These are phyloP conservation scores for Crotalus horridus DNA, from an alignment of 2,113 vertebrate species.

Conservation along the genomic window DNA sequence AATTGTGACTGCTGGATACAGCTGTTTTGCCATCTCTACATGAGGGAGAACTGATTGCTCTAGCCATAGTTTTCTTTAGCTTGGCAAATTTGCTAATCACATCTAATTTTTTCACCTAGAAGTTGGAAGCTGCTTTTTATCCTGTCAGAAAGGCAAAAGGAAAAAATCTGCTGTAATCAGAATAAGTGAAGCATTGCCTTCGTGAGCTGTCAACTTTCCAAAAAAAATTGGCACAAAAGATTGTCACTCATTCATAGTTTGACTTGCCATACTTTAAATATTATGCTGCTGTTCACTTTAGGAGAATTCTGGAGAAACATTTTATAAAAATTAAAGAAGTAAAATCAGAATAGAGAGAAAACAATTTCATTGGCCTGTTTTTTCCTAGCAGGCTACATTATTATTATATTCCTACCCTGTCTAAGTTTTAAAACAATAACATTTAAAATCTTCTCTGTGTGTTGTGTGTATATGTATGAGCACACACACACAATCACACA, in stretches of 20 bases:
- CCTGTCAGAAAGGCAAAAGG: not conserved
- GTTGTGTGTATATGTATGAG: not conserved
- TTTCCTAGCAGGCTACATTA: not conserved
- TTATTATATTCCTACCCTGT: not conserved
- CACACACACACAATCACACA: too few relatives aligned
- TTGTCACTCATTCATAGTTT: not conserved
- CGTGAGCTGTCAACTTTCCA: not conserved
- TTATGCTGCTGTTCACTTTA: not conserved
- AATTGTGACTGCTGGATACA: not conserved
- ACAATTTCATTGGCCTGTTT: not conserved
- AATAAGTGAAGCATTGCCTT: not conserved
- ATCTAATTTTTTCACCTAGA: not conserved
- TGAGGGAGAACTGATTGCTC: not conserved
- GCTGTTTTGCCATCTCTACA: not conserved
- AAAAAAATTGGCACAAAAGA: not conserved
- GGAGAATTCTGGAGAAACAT: not conserved
- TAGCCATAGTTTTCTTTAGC: not conserved
- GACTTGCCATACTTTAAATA: not conserved
- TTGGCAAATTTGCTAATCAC: not conserved
- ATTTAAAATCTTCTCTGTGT: not conserved
- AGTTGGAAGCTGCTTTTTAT: not conserved
- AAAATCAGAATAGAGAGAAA: not conserved
- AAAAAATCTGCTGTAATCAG: not conserved
- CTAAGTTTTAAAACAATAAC: not conserved
- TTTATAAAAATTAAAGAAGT: not conserved